Evolutionary conservation across 1,140 invertebrate genomes (phyloP).

Genomic region (Eumaeus atala): DNA sequence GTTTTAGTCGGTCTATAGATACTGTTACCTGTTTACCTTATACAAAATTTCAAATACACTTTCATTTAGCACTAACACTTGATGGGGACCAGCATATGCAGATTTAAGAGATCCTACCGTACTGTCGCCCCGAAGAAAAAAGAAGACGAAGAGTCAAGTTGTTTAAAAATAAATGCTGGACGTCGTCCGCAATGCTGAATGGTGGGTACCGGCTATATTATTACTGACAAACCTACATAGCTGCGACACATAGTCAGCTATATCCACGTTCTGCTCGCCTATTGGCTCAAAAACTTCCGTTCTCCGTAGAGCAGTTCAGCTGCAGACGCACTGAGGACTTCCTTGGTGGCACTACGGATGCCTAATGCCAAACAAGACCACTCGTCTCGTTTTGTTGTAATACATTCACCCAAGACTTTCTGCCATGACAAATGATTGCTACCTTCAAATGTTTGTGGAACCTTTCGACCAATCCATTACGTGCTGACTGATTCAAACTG

Average conservation of each 20-base stretch:
- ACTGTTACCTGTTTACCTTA: constrained; percentile 14
- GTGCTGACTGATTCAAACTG: constrained; percentile 21
- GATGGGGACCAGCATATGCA: constrained; percentile 9
- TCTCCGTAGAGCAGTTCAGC: constrained; percentile 19
- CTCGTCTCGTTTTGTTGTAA: too few species aligned
- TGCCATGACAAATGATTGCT: constrained; percentile 12
- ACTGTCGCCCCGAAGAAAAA: constrained; percentile 12
- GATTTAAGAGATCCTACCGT: constrained; percentile 1
- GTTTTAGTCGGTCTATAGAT: constrained; percentile 17
- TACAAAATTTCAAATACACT: constrained; percentile 16
- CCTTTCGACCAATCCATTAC: constrained; percentile 18
- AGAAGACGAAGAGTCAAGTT: neutral
- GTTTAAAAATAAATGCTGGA: constrained; percentile 14
- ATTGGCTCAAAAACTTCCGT: constrained; percentile 11
- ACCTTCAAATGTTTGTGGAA: constrained; percentile 19
- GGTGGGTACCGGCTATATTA: constrained; percentile 9
- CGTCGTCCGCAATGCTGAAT: constrained; percentile 1
- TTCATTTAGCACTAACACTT: constrained; percentile 4
- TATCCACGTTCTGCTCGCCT: neutral
- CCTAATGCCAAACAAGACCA: constrained; percentile 22
- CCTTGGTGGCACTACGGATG: constrained; percentile 17
- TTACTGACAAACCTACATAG: neutral
- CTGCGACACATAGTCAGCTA: constrained; percentile 15
- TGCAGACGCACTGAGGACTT: constrained; percentile 12
- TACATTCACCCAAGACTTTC: constrained; percentile 12